These are phyloP conservation scores for Seriola aureovittata DNA, from an alignment of 2,113 vertebrate species.

Conservation along the genomic window DNA sequence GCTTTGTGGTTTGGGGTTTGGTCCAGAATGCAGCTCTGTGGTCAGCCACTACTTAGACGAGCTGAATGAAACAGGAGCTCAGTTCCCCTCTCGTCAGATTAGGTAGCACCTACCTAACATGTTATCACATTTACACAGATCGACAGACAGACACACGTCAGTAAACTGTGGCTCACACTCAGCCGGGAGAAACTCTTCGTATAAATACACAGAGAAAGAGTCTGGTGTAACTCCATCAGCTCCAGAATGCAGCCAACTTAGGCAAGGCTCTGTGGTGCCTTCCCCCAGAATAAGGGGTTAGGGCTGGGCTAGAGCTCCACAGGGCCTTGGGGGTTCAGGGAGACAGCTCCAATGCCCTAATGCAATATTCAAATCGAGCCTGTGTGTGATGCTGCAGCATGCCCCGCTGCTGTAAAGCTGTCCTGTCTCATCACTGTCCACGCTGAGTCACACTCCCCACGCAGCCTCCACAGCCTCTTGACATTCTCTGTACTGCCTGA, in stretches of 20 bases:
- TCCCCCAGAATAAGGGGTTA: conserved; percentile 28
- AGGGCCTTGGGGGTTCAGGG: conserved; percentile 23
- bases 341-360: conserved; percentile 49
- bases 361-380: conserved; percentile 79
- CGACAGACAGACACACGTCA: conserved; percentile 45
- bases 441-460: conserved; percentile 69
- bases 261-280: conserved; percentile 13
- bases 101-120: conserved; percentile 61
- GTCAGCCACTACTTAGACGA: conserved; percentile 65
- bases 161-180: conserved; percentile 39
- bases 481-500: conserved; percentile 61
- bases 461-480: conserved; percentile 55
- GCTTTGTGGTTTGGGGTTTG: conserved; percentile 72
- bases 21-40: conserved; percentile 71
- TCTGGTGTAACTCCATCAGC: not conserved
- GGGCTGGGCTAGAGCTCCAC: conserved; percentile 26
- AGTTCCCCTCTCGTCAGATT: conserved; percentile 47
- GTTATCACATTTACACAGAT: conserved; percentile 62
- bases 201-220: not conserved
- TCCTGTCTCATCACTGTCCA: conserved; percentile 71
- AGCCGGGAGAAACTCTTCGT: conserved; percentile 3
- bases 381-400: conserved; percentile 56
- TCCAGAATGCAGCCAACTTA: conserved; percentile 10
- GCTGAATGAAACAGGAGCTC: conserved; percentile 59
- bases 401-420: conserved; percentile 62